Percentiles rank a stretch among this genome's conserved stretches.
Evolutionary conservation across 1,140 invertebrate species (phyloP).

Genomic region (Brachystomella parvula): DNA sequence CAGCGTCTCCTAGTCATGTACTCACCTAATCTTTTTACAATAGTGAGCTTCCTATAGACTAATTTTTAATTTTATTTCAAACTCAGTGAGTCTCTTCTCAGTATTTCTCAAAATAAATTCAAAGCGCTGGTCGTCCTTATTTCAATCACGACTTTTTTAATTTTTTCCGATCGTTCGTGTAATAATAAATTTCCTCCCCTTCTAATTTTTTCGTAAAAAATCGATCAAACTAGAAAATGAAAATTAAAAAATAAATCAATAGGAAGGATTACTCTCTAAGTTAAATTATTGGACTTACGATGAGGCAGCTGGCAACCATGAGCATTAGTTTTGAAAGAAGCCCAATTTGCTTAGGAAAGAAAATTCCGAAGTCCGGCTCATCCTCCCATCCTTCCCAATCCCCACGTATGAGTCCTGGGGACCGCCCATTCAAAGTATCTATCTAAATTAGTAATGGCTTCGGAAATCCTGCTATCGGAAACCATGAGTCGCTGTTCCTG

Average conservation of each 20-base stretch:
- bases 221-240: no score
- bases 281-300: no score
- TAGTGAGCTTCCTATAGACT: not conserved
- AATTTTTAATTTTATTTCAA: not conserved
- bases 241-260: not conserved
- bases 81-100: not conserved
- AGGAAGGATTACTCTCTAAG: not conserved
- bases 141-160: not conserved
- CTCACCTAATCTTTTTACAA: not conserved
- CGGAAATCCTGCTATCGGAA: no score
- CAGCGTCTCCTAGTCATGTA: conserved; percentile 20
- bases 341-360: not conserved
- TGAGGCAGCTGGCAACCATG: not conserved
- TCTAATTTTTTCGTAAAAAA: no score
- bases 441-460: no score
- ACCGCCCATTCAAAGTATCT: no score
- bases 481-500: no score
- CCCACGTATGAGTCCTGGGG: no score
- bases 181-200: not conserved
- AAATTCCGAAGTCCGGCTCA: no score
- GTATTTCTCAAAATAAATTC: no score
- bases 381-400: no score
- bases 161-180: not conserved
- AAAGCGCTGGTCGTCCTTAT: not conserved
- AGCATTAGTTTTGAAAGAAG: not conserved